Percentiles rank a stretch among this genome's conserved stretches.
Conservation (phyloP, 2,113 vertebrate genomes). For the Cyphomyrus plagiostoma region DNA sequence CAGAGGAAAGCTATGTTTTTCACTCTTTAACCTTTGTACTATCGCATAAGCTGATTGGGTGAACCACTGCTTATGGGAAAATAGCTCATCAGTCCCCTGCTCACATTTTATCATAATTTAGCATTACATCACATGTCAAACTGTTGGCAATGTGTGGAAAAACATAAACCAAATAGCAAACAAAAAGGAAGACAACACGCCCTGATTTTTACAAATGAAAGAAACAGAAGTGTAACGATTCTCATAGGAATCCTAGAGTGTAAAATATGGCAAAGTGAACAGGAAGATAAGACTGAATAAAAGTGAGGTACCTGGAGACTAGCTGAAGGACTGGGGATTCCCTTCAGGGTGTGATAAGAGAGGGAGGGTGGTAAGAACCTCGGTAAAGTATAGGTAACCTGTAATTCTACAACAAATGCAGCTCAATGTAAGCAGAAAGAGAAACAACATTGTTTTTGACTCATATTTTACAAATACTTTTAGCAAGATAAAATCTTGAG, state of each 20-base stretch:
- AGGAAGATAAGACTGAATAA: neutral
- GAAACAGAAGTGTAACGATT: neutral
- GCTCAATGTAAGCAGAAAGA: neutral
- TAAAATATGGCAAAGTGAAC: neutral
- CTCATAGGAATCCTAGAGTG: neutral
- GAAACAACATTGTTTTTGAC: neutral
- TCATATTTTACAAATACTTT: neutral
- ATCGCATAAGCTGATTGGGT: neutral
- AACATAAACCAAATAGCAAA: neutral
- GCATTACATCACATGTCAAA: neutral
- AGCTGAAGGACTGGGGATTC: neutral
- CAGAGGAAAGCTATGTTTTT: neutral
- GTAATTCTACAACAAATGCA: neutral
- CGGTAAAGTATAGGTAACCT: neutral
- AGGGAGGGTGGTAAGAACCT: neutral
- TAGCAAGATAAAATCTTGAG: neutral
- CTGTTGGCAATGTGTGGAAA: neutral
- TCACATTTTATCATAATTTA: neutral
- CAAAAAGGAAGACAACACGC: neutral
- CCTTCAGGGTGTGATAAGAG: neutral
- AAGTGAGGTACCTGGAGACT: neutral
- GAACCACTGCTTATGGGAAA: neutral
- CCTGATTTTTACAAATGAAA: neutral
- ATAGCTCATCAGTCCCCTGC: neutral
- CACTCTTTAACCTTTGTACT: conserved; percentile 12